Evolutionary conservation across 1,140 invertebrate genomes (phyloP).

Genomic region (Physella acuta): DNA sequence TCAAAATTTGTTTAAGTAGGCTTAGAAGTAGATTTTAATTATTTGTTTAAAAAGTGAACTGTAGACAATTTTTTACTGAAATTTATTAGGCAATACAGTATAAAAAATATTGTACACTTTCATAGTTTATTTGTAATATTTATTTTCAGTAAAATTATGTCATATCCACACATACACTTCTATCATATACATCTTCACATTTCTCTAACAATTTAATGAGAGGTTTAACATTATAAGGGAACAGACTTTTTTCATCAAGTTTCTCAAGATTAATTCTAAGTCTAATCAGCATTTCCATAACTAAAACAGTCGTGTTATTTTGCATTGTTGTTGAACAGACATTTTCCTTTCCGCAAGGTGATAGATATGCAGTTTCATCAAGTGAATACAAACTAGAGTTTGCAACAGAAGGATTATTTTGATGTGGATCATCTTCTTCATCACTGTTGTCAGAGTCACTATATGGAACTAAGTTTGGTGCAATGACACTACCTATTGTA

Average conservation of each 20-base stretch:
- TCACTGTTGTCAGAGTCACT: neutral
- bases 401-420: neutral
- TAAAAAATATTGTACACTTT: neutral
- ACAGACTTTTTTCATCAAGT: neutral
- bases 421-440: neutral
- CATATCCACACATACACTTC: too few relatives aligned
- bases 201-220: neutral
- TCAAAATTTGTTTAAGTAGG: too few relatives aligned
- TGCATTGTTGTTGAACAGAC: too few relatives aligned
- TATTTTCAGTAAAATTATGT: neutral
- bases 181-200: slow-evolving; percentile 15
- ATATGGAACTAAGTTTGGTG: neutral
- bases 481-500: too few relatives aligned
- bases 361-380: neutral
- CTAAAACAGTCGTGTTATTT: neutral
- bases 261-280: neutral
- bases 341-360: neutral
- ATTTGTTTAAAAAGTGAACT: too few relatives aligned
- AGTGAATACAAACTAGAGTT: neutral
- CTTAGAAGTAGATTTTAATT: too few relatives aligned
- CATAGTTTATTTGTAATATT: neutral
- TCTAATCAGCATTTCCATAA: slow-evolving; percentile 20
- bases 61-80: neutral
- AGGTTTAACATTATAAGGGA: slow-evolving; percentile 15
- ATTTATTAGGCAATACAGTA: neutral